Evolutionary conservation across 30 jellyfish, hydroid and myxozoan species (phyloP), one percentile per base, ranked within the genome.

Genomic region (Pseudorhiza aurosa): DNA sequence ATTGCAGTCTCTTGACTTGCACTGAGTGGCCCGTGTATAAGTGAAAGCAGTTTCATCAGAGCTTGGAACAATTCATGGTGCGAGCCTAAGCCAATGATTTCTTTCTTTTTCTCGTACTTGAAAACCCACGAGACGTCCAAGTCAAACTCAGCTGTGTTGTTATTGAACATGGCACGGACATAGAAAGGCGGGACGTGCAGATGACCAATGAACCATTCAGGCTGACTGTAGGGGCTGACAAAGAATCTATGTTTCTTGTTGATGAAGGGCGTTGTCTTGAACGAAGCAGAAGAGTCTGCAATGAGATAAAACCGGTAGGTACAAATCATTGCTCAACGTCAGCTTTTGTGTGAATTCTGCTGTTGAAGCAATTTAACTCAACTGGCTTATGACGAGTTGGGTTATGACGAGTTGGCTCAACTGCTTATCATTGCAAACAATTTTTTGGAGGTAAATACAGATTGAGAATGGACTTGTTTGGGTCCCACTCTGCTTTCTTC

Each of bases 141-240:
- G 46, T 82, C 94, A 74, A 55, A 82, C 57, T 82, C 87, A 5
- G 94, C 94, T 10, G 94, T 82, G 68, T 82, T 82, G 80, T 85
- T 75, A 67, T 75, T 85, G 86, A 6, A 68, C 83, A 75, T 50
- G 19, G 83, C 90, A 22, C 96, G 79, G 30, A 85, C 90, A 71
- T 85, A 85, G 73, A 68, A 75, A 0, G 96, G 96, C 4, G 96
- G 96, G 37, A 25, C 80, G 82, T 85, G 96, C 14, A 85, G 47
- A 31, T 70, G 86, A 43, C 90, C 90, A 12, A 85, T 46, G 69
- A 60, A 71, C 95, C 95, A 84, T 58, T 84, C 95, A 19, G 88
- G 88, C 14, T 72, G 95, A 15, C 59, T 50, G 78, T 68, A 68
- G 10, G 88, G 95, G 63, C 39, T 53, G 50, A 84, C 17, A 45